Evolutionary conservation across 2,888 invertebrate genomes (phyloP), one percentile per base, ranked within the genome.

Genomic region (Dorcus parallelipipedus): DNA sequence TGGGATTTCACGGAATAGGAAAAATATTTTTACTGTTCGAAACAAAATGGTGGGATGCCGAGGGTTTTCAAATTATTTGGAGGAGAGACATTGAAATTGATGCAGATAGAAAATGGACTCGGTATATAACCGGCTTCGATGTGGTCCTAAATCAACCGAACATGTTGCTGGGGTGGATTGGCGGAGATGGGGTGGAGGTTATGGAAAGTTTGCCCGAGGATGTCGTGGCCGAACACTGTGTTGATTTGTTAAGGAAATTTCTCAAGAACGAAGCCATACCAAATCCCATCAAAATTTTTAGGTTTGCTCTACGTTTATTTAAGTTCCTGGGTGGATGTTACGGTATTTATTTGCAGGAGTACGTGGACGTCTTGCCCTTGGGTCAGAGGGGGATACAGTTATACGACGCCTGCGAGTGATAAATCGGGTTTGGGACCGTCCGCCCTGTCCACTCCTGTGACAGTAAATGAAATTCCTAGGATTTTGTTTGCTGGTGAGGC

Each of bases 11-110:
- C 38, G 79, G 83, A 38, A 84, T 89, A 49, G 84, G 86, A 64
- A 90, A 89, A 76, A 81, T 90, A 60, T 87, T 84, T 68, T 76
- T 90, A 38, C 79, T 85, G 64, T 90, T 84, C 74, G 82, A 83
- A 0, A 68, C 79, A 41, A 79, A 81, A 8, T 88, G 88, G 83
- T 88, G 89, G 88, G 72, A 76, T 38, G 69, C 75, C 48, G 68
- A 80, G 67, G 86, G 86, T 38, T 83, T 84, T 67, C 86, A 86
- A 69, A 72, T 86, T n/a, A 70, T 85, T 17, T 85, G 84, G 84
- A 73, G 64, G 51, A 56, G 63, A 58, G 64, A 68, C 52, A 58
- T 63, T 9, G 47, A 56, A 20, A 60, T 71, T 6, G 59, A 63
- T 41, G 68, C 70, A 57, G 62, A 67, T 40, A 65, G 76, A 41